Evolutionary conservation across 2,797 vertebrate species (phyloP).

Genomic region (Choloepus didactylus): DNA sequence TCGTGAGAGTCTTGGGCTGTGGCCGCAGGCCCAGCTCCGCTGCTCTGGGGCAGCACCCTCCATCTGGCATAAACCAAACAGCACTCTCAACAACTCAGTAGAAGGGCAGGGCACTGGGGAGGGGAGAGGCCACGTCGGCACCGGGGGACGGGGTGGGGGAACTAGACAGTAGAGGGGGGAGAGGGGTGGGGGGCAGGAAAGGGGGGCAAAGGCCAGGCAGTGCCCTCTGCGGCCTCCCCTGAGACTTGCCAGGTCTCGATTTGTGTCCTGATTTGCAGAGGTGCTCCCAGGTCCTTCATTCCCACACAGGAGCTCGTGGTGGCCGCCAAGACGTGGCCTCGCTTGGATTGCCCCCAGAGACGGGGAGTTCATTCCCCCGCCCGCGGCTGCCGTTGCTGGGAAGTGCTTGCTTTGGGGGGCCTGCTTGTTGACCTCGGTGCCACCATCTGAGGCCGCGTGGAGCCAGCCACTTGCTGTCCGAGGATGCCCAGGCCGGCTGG

Average conservation of each 20-base stretch:
- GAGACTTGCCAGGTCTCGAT: too few species aligned
- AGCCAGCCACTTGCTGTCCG: accelerated
- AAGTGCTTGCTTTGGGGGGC: not conserved
- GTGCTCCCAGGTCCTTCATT: not conserved
- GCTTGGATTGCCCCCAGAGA: not conserved
- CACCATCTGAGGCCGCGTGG: accelerated
- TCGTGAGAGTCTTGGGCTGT: not conserved
- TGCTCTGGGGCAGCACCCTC: slow-evolving; percentile 63
- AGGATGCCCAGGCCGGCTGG: too few species aligned
- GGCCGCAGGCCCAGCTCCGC: slow-evolving; percentile 73
- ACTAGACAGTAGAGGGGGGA: accelerated
- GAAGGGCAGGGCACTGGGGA: slow-evolving; percentile 74
- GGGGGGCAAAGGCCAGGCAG: accelerated
- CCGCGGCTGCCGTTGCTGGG: not conserved
- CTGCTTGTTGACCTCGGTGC: not conserved
- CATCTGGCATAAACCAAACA: slow-evolving; percentile 78
- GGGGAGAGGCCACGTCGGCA: slow-evolving; percentile 68
- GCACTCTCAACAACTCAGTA: slow-evolving; percentile 84
- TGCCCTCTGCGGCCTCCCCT: accelerated
- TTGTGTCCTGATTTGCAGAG: not conserved
- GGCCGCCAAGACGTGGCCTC: not conserved
- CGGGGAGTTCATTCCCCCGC: not conserved
- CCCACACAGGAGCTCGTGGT: accelerated
- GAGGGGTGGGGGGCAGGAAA: not conserved
- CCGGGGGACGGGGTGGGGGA: not conserved